A percentile compares a stretch with the other conserved stretches of the same genome.
Conservation (phyloP, 2,888 invertebrate genomes). For the Mongoloraphidia duomilia region DNA sequence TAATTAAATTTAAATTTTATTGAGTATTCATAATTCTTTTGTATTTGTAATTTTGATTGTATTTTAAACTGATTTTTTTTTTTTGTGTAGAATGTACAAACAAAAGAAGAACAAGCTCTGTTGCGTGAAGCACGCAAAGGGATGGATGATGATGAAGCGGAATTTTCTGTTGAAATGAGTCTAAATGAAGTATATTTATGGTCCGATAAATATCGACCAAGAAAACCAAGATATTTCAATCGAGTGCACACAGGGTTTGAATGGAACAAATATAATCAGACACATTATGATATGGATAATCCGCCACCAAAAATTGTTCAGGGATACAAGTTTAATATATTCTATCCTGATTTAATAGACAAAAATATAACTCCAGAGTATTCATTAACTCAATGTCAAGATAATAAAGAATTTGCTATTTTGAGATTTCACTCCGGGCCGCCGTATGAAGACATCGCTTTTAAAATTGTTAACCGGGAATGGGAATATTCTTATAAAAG, state of each 20-base stretch:
- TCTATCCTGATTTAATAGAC: constrained; percentile 97
- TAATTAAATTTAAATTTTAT: not conserved
- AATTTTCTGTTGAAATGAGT: constrained; percentile 80
- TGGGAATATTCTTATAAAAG: constrained; percentile 99
- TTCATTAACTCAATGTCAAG: constrained; percentile 77
- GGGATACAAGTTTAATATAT: constrained; percentile 99
- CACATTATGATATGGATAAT: constrained; percentile 99
- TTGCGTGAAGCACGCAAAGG: constrained; percentile 71
- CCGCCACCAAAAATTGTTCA: constrained; percentile 99
- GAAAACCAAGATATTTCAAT: constrained; percentile 97
- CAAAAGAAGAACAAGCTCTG: constrained; percentile 46
- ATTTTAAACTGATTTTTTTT: not conserved
- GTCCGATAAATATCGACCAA: constrained; percentile 95
- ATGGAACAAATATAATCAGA: constrained; percentile 99
- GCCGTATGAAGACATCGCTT: constrained; percentile 98
- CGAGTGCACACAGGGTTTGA: constrained; percentile 94
- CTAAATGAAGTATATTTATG: constrained; percentile 79
- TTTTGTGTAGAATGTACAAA: constrained; percentile 22
- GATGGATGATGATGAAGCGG: constrained; percentile 75
- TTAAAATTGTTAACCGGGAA: constrained; percentile 96
- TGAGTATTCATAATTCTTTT: not conserved
- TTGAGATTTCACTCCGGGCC: constrained; percentile 95
- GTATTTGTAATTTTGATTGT: not conserved
- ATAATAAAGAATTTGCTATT: constrained; percentile 90
- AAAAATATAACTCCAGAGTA: constrained; percentile 87